A percentile compares a stretch with the other conserved stretches of the same genome.
These are phyloP conservation scores for Vulpes vulpes DNA, from an alignment of 2,113 vertebrate genomes.

Conservation along the genomic window DNA sequence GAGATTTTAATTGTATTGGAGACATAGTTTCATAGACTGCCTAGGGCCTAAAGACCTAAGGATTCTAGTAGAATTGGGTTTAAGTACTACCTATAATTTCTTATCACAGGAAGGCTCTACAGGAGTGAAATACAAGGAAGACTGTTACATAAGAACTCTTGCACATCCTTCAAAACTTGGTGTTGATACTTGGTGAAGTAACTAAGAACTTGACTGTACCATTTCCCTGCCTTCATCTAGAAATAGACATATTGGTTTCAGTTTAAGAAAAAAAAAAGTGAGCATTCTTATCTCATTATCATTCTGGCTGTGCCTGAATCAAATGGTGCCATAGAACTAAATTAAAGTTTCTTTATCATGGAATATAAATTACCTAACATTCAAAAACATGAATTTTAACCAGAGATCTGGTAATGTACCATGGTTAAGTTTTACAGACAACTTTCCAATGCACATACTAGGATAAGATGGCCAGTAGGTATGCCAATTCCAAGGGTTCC, in stretches of 20 bases:
- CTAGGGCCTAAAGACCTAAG: background rate
- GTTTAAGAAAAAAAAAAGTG: background rate
- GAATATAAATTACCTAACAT: background rate
- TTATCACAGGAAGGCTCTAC: background rate
- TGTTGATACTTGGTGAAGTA: background rate
- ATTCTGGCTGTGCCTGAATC: background rate
- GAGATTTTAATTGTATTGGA: background rate
- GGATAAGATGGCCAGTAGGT: background rate
- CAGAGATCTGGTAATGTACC: background rate
- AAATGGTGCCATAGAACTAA: background rate
- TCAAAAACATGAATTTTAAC: background rate
- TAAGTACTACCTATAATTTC: background rate
- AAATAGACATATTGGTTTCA: background rate
- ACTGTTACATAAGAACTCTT: background rate
- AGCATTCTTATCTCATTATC: background rate
- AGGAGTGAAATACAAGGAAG: background rate
- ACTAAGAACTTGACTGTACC: background rate
- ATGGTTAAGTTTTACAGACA: background rate
- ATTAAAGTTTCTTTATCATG: background rate
- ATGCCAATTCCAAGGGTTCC: background rate
- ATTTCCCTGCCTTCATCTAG: background rate
- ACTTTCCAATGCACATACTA: background rate
- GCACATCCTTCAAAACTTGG: background rate
- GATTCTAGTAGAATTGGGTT: background rate
- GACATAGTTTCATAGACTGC: background rate